Evolutionary conservation across 2,888 invertebrate species (phyloP), one percentile per base, ranked within the genome.

Genomic region (Lottia scabra): DNA sequence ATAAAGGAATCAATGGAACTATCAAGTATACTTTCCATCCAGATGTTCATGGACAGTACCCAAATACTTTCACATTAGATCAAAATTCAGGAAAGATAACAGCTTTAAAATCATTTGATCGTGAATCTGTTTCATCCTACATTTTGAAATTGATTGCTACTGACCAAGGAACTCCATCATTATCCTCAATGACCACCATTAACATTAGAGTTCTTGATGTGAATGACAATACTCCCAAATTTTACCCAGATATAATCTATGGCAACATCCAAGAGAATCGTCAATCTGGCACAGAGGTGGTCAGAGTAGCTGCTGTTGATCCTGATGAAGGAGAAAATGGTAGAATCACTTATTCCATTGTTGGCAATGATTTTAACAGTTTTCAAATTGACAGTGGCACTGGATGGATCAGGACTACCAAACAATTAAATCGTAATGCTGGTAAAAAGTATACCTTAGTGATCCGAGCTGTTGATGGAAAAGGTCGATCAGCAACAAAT

Each of bases 181-280:
- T 96, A 87, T 95, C 96, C 23, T 95, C 97, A 10, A 96, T 96
- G 0, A 96, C 96, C 12, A 95, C 96, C 0, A 94, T 98, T 68
- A 92, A 93, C 84, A 90, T 98, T 8, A 93, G 91, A 79, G 92
- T 98, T 23, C 91, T 93, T 75, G 98, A 98, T 90, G 93, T 96
- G 16, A 98, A 98, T 89, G 98, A 98, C 90, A 97, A 98, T 89
- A 93, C 93, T 82, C 98, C 98, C 0, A 92, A 93, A 84, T 97
- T 98, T 91, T 97, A 97, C 91, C 98, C 98, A 0, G 92, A 93
- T 86, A 92, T 93, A 84, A 98, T 98, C 89, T 94, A 96, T 87
- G 92, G 95, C 81, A 92, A 93, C 63, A 91, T 97, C 63, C 91
- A 93, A 46, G 94, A 85, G 90, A 93, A 46, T 90, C 92, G 72